phyloP scores from a whole-genome alignment of 2,113 vertebrate species.

The Anoplopoma fimbria region DNA sequence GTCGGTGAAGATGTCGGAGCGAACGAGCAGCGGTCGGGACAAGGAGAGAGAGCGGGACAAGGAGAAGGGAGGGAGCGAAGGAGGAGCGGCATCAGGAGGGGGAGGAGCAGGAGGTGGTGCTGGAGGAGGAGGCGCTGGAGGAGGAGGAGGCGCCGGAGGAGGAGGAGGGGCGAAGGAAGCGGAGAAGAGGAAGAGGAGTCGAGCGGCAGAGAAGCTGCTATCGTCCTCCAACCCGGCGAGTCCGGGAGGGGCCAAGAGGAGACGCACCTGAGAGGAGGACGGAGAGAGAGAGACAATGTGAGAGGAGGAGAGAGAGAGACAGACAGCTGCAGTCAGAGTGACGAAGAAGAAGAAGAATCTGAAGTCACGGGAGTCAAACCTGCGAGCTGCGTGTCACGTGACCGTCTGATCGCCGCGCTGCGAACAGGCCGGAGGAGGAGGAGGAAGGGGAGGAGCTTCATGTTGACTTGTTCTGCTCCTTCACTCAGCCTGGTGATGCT shows the following conservation, averaged over 20 bases:
- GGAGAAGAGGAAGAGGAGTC: slow-evolving; percentile 95
- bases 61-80: slow-evolving; percentile 86
- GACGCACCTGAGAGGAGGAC: slow-evolving; percentile 77
- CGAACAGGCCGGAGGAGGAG: neutral
- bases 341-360: slow-evolving; percentile 3
- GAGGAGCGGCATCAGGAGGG: slow-evolving; percentile 80
- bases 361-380: neutral
- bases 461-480: too few relatives aligned
- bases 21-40: slow-evolving; percentile 82
- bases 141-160: slow-evolving; percentile 70
- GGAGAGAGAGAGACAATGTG: neutral
- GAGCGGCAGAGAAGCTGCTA: slow-evolving; percentile 91
- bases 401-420: neutral
- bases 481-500: neutral
- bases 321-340: neutral
- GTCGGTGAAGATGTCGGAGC: slow-evolving; percentile 84
- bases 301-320: neutral
- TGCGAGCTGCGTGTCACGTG: neutral
- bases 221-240: slow-evolving; percentile 94
- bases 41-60: slow-evolving; percentile 88
- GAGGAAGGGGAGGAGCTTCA: neutral
- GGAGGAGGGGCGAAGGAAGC: slow-evolving; percentile 87
- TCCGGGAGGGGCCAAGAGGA: slow-evolving; percentile 89
- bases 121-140: slow-evolving; percentile 84
- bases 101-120: slow-evolving; percentile 83